Conservation (phyloP, 1,140 invertebrate species). For the Ostrea denselamellosa region DNA sequence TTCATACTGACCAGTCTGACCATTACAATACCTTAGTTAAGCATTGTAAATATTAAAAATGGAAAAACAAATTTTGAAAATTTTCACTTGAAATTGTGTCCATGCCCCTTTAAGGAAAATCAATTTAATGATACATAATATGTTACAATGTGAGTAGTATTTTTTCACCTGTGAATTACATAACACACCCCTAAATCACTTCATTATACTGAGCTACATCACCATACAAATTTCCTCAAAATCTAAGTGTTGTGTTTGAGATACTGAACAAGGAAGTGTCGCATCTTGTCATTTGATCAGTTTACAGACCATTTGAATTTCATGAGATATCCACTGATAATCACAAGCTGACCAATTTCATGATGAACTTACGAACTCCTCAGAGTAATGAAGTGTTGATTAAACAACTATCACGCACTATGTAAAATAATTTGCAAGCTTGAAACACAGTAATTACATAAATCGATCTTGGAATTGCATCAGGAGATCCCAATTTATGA, state of each 20-base stretch:
- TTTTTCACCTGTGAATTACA: no score
- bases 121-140: no score
- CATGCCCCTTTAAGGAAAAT: no score
- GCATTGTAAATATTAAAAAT: no score
- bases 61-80: no score
- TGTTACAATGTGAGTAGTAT: no score
- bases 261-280: background rate
- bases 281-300: background rate
- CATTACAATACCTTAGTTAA: no score
- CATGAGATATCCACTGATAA: background rate
- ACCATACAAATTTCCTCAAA: background rate
- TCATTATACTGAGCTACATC: background rate
- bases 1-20: no score
- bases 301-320: background rate
- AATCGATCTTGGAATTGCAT: constrained; percentile 12
- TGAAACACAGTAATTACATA: constrained; percentile 2
- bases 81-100: no score
- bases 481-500: background rate
- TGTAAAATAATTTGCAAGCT: constrained; percentile 24
- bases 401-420: constrained; percentile 29
- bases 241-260: background rate
- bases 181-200: background rate
- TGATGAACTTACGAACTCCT: constrained; percentile 28
- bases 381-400: background rate
- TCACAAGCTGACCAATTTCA: background rate